Percentiles rank a stretch among this genome's conserved stretches.
phyloP scores from a whole-genome alignment of 2,797 vertebrate species.

The Avahi laniger region DNA sequence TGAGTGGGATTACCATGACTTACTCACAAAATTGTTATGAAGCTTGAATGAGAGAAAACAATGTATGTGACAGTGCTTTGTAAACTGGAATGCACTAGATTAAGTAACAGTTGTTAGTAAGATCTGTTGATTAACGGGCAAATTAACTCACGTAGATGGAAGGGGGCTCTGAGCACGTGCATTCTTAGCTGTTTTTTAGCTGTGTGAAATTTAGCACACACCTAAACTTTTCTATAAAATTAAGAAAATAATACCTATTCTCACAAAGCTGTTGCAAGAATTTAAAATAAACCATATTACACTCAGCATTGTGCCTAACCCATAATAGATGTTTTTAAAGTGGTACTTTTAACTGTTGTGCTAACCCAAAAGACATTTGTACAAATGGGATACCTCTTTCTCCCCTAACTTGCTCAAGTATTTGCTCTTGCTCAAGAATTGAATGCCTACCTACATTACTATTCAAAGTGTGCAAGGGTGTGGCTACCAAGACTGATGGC shows the following conservation, averaged over 20 bases:
- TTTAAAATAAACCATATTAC: background rate
- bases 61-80: background rate
- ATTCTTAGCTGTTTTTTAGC: background rate
- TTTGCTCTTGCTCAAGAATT: constrained; percentile 25
- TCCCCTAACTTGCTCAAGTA: background rate
- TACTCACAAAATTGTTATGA: background rate
- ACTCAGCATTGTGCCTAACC: background rate
- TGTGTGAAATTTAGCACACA: background rate
- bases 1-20: background rate
- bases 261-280: background rate
- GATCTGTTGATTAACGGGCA: background rate
- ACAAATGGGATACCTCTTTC: background rate
- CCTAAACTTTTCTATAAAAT: background rate
- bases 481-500: background rate
- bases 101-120: background rate
- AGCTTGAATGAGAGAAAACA: background rate
- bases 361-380: background rate
- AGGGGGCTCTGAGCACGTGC: background rate
- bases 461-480: background rate
- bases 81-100: background rate
- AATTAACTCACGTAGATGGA: background rate
- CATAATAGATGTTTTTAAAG: background rate
- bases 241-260: background rate
- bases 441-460: background rate
- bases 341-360: background rate